These are phyloP conservation scores for Syndactyla subalaris DNA, from an alignment of 2,797 vertebrate genomes.

Conservation along the genomic window DNA sequence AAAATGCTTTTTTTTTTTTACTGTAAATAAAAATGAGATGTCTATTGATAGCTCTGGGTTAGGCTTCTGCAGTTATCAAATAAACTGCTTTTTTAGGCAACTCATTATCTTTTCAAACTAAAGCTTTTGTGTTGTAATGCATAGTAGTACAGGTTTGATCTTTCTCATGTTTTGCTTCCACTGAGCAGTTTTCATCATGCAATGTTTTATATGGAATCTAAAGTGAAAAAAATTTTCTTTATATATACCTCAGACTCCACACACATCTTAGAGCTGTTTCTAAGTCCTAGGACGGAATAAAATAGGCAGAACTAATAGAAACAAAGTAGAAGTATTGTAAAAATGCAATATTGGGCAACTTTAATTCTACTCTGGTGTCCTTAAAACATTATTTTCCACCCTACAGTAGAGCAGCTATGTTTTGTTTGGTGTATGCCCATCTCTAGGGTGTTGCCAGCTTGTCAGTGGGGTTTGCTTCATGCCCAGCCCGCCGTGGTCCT, in stretches of 20 bases:
- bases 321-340: background rate
- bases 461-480: fast-evolving
- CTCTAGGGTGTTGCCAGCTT: background rate
- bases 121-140: background rate
- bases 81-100: background rate
- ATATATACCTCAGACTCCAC: background rate
- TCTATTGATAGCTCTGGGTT: background rate
- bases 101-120: background rate
- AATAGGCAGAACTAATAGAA: background rate
- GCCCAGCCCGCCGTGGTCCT: background rate
- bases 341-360: background rate
- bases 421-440: background rate
- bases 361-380: background rate
- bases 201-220: background rate
- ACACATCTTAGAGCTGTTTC: background rate
- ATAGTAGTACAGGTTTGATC: background rate
- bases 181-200: fast-evolving
- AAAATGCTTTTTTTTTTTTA: background rate
- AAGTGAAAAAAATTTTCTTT: background rate
- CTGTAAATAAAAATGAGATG: background rate
- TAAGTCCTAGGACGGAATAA: background rate
- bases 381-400: background rate
- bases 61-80: background rate
- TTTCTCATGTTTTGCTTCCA: background rate
- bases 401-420: background rate